These are phyloP conservation scores for Zosterops borbonicus DNA, from an alignment of 2,113 vertebrate species.

Conservation along the genomic window DNA sequence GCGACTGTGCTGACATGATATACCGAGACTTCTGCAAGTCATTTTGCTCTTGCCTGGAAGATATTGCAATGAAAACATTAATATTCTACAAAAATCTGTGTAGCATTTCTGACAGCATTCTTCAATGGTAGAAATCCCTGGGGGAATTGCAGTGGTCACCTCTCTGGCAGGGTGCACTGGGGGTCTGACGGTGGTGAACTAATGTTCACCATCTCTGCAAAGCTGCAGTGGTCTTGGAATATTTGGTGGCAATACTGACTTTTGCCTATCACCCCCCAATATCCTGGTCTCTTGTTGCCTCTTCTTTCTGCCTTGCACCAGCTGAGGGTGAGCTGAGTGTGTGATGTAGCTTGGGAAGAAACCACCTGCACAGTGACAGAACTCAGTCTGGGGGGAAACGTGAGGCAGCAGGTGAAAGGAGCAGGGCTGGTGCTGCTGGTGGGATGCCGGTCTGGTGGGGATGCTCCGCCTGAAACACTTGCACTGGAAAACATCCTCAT, in stretches of 20 bases:
- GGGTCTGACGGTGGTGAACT: not conserved
- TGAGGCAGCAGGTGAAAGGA: not conserved
- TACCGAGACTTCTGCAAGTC: conserved; percentile 47
- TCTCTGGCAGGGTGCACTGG: not conserved
- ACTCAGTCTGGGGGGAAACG: not conserved
- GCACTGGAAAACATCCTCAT: not conserved
- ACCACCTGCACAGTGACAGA: not conserved
- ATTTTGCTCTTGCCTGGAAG: conserved; percentile 45
- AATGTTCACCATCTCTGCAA: not conserved
- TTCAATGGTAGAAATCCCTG: not conserved
- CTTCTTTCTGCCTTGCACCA: not conserved
- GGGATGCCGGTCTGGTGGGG: accelerated
- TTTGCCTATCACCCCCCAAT: not conserved
- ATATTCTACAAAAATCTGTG: conserved; percentile 25
- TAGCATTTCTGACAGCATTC: not conserved
- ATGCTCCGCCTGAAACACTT: not conserved
- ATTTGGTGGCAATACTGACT: not conserved
- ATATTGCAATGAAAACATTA: conserved; percentile 42
- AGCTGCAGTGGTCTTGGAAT: accelerated
- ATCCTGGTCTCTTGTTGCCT: not conserved
- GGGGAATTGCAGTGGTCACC: not conserved
- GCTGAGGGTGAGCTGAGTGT: not conserved
- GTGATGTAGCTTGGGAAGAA: not conserved
- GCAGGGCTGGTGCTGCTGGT: not conserved
- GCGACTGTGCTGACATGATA: conserved; percentile 53